phyloP scores from a whole-genome alignment of 1,140 invertebrate species.

The Dreissena polymorpha region DNA sequence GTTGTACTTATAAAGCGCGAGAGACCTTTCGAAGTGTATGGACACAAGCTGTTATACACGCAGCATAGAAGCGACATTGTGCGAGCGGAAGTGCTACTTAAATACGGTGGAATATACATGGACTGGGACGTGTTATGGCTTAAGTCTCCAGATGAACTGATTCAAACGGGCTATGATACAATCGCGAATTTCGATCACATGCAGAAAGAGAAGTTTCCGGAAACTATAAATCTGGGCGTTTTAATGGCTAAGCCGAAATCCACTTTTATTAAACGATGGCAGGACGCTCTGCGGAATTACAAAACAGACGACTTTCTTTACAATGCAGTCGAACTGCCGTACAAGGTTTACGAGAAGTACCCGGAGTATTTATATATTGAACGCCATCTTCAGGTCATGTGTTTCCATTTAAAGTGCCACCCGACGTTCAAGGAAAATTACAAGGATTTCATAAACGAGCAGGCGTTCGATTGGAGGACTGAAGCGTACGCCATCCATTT shows the following conservation, averaged over 20 bases:
- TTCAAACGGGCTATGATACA: slow-evolving; percentile 62
- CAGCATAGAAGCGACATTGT: slow-evolving; percentile 73
- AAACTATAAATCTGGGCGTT: slow-evolving; percentile 72
- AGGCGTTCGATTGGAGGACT: slow-evolving; percentile 69
- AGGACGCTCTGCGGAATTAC: slow-evolving; percentile 65
- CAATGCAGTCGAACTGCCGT: slow-evolving; percentile 70
- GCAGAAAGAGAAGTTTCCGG: slow-evolving; percentile 60
- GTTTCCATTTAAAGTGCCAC: slow-evolving; percentile 70
- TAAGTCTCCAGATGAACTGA: slow-evolving; percentile 61
- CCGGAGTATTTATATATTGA: slow-evolving; percentile 68
- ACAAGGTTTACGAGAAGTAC: slow-evolving; percentile 70
- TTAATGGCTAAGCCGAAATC: slow-evolving; percentile 69
- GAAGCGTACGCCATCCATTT: slow-evolving; percentile 72
- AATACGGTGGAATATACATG: slow-evolving; percentile 74
- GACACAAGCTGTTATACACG: slow-evolving; percentile 63
- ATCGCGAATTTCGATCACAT: slow-evolving; percentile 70
- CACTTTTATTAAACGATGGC: slow-evolving; percentile 67
- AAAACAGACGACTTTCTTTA: slow-evolving; percentile 68
- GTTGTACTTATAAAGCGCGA: slow-evolving; percentile 65
- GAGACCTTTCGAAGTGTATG: slow-evolving; percentile 62
- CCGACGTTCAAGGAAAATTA: slow-evolving; percentile 66
- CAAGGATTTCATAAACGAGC: slow-evolving; percentile 57
- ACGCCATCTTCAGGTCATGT: slow-evolving; percentile 67
- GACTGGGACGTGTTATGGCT: slow-evolving; percentile 76
- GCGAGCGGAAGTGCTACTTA: slow-evolving; percentile 68